These are phyloP conservation scores for Sciurus niger DNA, from an alignment of 2,113 vertebrate species.

Conservation along the genomic window DNA sequence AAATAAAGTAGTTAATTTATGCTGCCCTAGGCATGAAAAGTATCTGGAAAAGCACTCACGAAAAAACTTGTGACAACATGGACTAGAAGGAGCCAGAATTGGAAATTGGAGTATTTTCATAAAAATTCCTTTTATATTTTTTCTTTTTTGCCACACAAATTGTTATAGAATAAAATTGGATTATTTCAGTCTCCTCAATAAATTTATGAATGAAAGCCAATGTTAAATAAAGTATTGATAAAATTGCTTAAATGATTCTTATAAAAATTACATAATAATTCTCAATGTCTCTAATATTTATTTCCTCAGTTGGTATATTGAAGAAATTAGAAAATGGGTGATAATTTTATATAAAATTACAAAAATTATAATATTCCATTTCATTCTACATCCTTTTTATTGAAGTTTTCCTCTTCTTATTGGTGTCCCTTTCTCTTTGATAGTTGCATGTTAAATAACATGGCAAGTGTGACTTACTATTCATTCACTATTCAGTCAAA, in stretches of 20 bases:
- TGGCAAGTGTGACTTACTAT: background rate
- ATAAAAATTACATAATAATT: background rate
- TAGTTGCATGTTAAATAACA: background rate
- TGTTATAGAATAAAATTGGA: slow-evolving; percentile 52
- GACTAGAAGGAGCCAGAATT: background rate
- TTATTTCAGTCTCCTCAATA: background rate
- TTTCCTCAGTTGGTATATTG: background rate
- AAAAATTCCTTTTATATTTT: background rate
- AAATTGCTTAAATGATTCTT: background rate
- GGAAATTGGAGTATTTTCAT: background rate
- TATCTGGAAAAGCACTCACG: slow-evolving; percentile 27
- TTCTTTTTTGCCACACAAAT: background rate
- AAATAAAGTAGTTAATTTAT: slow-evolving; percentile 9
- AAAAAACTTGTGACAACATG: background rate
- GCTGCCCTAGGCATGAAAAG: background rate
- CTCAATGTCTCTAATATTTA: background rate
- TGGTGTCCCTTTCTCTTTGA: background rate
- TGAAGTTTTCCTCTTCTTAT: background rate
- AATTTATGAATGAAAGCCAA: background rate
- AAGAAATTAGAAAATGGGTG: background rate
- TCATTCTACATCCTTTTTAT: background rate
- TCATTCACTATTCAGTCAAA: background rate
- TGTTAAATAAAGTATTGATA: slow-evolving; percentile 2
- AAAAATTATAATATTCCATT: background rate
- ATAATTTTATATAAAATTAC: background rate